Base-by-base conservation (phyloP, 2,113 vertebrate genomes). In the Chaetodon trifascialis region DNA sequence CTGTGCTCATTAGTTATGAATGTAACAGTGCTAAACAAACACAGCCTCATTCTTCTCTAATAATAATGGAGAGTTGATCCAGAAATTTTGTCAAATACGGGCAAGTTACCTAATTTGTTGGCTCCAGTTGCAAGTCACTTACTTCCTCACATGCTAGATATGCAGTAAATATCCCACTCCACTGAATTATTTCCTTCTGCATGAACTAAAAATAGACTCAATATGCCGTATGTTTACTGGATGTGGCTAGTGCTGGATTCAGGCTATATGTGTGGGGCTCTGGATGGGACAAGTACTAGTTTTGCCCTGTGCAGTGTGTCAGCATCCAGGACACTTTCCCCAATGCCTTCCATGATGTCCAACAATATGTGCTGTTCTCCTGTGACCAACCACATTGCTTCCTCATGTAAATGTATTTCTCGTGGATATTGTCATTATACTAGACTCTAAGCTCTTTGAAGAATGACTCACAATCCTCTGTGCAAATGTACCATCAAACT, bases 51-150 rank as follows among this genome's bases (percentile, higher is more conserved):
- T 82, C 21, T 52, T 73, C 52, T 44, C 62, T 55, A 46, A 75
- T 51, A 58, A 55, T 15, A 36, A 42, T 9, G 5, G 4, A 23
- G 4, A 25, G 9, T 19, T 46, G 5, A 63, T 40, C 3, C 16
- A 21, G 4, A 17, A 6, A 12, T 44, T 69, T 46, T 63, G 47
- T 25, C 62, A 69, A 40, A 12, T n/a, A 40, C 4, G 8, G 16
- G 21, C 49, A 3, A 17, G 42, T 76, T 79, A 58, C 11, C 42
- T 40, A 75, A 82, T 40, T 25, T n/a, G 9, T 40, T 79, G 65
- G 68, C 54, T 49, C 46, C 7, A 11, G 11, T 16, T 1, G 0
- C 5, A 47, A 58, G 46, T 30, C 19, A 14, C 44, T 14, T 58
- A 51, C 25, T 49, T 64, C 73, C 5, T 64, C 23, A 16, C 12